Conservation (phyloP, 1,140 invertebrate species). For the Pseudomyrmex gracilis region DNA sequence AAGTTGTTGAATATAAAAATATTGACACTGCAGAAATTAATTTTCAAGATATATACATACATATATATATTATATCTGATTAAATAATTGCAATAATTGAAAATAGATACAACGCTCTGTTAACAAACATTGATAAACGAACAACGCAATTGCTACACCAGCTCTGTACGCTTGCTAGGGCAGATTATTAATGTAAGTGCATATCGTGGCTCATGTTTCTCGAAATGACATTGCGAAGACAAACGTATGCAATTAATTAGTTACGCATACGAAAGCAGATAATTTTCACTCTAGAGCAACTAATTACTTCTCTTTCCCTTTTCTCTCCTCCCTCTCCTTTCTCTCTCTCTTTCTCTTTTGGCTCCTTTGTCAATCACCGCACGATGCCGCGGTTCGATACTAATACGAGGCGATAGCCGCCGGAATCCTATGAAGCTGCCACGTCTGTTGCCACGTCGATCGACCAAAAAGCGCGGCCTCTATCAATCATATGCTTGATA, state of each 20-base stretch:
- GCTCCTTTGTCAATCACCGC: conserved; percentile 66
- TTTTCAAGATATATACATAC: no score
- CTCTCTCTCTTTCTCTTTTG: conserved; percentile 20
- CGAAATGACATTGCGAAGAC: conserved; percentile 31
- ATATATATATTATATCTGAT: neutral
- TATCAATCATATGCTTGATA: conserved; percentile 69
- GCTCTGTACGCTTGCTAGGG: neutral
- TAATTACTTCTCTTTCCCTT: conserved; percentile 64
- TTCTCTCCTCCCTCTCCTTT: conserved; percentile 56
- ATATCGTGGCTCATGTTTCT: neutral
- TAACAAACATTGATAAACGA: neutral
- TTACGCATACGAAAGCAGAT: conserved; percentile 55
- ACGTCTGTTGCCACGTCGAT: conserved; percentile 1
- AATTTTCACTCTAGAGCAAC: conserved; percentile 46
- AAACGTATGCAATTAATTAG: conserved; percentile 65
- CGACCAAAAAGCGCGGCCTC: conserved; percentile 44
- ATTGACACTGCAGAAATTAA: no score
- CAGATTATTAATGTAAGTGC: conserved; percentile 40
- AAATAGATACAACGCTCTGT: neutral
- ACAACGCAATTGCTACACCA: neutral
- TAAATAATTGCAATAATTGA: conserved; percentile 21
- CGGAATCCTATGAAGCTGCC: conserved; percentile 59
- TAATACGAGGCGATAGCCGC: conserved; percentile 58
- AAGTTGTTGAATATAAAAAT: no score
- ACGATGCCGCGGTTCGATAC: conserved; percentile 69